Conservation (phyloP, 2,113 vertebrate genomes). For the Taxidea taxus region DNA sequence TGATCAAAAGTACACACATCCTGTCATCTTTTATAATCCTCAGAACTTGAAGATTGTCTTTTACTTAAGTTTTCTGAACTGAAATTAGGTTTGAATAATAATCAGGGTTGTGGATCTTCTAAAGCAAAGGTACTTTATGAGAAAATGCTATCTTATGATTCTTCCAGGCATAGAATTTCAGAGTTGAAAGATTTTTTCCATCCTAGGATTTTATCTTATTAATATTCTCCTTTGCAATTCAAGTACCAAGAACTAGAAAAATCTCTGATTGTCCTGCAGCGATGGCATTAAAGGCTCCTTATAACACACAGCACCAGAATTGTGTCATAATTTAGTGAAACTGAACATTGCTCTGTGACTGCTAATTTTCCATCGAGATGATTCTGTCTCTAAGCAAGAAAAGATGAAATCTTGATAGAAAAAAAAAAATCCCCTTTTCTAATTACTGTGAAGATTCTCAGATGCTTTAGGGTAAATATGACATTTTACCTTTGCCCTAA, state of each 20-base stretch:
- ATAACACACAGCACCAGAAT: conserved; percentile 58
- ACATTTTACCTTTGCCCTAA: conserved; percentile 77
- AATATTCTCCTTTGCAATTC: conserved; percentile 78
- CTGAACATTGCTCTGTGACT: conserved; percentile 62
- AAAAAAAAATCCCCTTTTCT: neutral
- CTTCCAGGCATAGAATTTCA: conserved; percentile 71
- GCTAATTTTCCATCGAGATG: conserved; percentile 81
- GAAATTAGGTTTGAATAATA: conserved; percentile 77
- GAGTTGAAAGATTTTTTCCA: conserved; percentile 75
- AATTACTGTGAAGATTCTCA: conserved; percentile 60
- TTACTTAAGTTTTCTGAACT: conserved; percentile 69
- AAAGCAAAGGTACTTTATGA: conserved; percentile 73
- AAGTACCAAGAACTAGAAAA: conserved; percentile 69
- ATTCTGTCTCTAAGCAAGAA: conserved; percentile 76
- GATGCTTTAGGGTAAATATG: conserved; percentile 62
- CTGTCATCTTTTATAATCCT: conserved; percentile 77
- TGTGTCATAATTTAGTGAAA: conserved; percentile 66
- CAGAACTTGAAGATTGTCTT: conserved; percentile 70
- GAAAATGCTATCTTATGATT: conserved; percentile 75
- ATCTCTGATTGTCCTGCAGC: conserved; percentile 71
- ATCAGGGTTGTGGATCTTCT: conserved; percentile 75
- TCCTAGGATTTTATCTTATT: conserved; percentile 77
- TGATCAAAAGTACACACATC: conserved; percentile 62
- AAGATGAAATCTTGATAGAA: conserved; percentile 73
- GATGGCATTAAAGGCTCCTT: conserved; percentile 57